Conservation (phyloP, 2,113 vertebrate species). For the Nesoenas mayeri region DNA sequence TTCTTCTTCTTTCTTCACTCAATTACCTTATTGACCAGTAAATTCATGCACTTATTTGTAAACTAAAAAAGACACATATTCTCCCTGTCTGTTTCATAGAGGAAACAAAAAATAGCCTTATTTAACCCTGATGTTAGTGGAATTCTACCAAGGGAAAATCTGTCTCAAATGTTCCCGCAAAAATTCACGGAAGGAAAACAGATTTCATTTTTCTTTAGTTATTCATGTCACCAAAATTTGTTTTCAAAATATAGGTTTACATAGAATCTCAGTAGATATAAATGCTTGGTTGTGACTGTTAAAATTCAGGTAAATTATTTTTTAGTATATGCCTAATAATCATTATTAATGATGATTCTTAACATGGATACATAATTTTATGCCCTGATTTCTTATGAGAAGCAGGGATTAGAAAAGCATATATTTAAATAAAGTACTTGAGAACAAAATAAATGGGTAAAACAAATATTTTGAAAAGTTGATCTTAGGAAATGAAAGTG, state of each 20-base stretch:
- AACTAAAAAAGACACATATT: constrained; percentile 26
- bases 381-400: neutral
- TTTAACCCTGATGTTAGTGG: neutral
- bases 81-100: neutral
- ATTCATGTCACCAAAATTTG: neutral
- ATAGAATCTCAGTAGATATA: neutral
- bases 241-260: neutral
- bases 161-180: neutral
- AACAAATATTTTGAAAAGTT: neutral
- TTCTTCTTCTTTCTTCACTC: constrained; percentile 62
- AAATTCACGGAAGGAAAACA: neutral
- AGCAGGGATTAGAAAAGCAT: neutral
- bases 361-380: neutral
- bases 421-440: neutral
- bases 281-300: neutral
- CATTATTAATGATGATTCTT: neutral
- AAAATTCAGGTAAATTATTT: neutral
- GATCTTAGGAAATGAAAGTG: neutral
- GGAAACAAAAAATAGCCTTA: neutral
- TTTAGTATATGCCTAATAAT: neutral
- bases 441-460: neutral
- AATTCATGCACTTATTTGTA: constrained; percentile 53
- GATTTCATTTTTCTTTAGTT: neutral
- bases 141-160: neutral
- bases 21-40: constrained; percentile 71